A percentile compares a stretch with the other conserved stretches of the same genome.
Conservation (phyloP, 2,888 invertebrate genomes). For the Pasiphila rectangulata region DNA sequence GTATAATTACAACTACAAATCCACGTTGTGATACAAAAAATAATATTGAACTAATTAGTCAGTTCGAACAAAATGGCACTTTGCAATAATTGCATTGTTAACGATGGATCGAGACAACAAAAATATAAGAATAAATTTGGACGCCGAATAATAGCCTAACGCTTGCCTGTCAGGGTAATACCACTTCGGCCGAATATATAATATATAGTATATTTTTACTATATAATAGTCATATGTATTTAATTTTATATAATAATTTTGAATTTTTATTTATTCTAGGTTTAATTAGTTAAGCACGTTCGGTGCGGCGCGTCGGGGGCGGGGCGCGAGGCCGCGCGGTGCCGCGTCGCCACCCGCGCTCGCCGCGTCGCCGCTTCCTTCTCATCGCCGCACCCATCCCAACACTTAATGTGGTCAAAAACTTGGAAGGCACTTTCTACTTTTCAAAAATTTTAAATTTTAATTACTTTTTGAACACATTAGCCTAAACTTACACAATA, state of each 20-base stretch:
- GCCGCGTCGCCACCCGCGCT: constrained; percentile 6
- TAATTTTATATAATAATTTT: constrained; percentile 80
- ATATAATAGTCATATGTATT: constrained; percentile 81
- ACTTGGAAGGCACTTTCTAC: constrained; percentile 92
- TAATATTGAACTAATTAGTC: constrained; percentile 54
- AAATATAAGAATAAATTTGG: constrained; percentile 67
- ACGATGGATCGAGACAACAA: constrained; percentile 55
- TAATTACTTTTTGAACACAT: constrained; percentile 86
- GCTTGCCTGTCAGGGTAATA: constrained; percentile 89
- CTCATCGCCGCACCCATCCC: constrained; percentile 79
- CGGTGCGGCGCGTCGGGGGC: constrained; percentile 40
- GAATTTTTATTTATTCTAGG: constrained; percentile 77
- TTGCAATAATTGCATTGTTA: constrained; percentile 73
- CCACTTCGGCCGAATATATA: constrained; percentile 82
- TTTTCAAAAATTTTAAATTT: constrained; percentile 80
- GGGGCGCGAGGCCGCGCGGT: background rate
- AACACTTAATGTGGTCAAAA: constrained; percentile 82
- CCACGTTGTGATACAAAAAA: constrained; percentile 57
- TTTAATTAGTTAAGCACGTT: constrained; percentile 74
- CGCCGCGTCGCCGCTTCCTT: constrained; percentile 33
- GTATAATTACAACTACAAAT: constrained; percentile 57
- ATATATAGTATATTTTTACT: constrained; percentile 77
- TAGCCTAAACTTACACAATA: constrained; percentile 84
- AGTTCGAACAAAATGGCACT: constrained; percentile 77
- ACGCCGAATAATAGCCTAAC: constrained; percentile 73